phyloP scores from a whole-genome alignment of 2,797 vertebrate genomes.

The Notamacropus eugenii region DNA sequence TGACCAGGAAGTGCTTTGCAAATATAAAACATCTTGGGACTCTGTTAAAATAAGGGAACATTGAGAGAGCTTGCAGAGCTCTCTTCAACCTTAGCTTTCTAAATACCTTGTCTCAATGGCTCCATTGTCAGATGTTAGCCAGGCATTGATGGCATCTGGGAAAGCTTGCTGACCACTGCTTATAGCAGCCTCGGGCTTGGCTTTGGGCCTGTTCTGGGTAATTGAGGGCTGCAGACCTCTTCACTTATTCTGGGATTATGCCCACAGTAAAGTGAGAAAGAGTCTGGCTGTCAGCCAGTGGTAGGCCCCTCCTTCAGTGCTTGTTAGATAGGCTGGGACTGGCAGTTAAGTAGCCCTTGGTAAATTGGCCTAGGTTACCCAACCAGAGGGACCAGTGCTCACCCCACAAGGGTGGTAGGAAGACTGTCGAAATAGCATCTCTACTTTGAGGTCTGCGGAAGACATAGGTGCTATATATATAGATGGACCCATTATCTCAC shows the following conservation, averaged over 20 bases:
- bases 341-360: background rate
- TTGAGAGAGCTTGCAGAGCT: background rate
- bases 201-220: background rate
- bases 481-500: slow-evolving; percentile 55
- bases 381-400: background rate
- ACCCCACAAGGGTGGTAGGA: background rate
- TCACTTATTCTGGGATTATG: background rate
- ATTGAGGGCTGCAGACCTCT: background rate
- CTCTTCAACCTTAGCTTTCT: background rate
- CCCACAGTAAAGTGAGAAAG: background rate
- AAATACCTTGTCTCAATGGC: background rate
- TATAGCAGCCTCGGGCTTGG: background rate
- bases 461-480: slow-evolving; percentile 68
- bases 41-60: background rate
- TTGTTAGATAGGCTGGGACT: background rate
- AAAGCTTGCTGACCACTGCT: background rate
- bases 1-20: slow-evolving; percentile 29
- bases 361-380: background rate
- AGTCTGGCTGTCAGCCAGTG: background rate
- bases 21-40: background rate
- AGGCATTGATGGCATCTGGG: background rate
- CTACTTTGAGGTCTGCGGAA: slow-evolving; percentile 67
- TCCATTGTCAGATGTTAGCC: background rate
- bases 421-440: slow-evolving; percentile 24
- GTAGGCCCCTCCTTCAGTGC: background rate